Conservation (phyloP, 2,113 vertebrate genomes). For the Beaufortia kweichowensis region DNA sequence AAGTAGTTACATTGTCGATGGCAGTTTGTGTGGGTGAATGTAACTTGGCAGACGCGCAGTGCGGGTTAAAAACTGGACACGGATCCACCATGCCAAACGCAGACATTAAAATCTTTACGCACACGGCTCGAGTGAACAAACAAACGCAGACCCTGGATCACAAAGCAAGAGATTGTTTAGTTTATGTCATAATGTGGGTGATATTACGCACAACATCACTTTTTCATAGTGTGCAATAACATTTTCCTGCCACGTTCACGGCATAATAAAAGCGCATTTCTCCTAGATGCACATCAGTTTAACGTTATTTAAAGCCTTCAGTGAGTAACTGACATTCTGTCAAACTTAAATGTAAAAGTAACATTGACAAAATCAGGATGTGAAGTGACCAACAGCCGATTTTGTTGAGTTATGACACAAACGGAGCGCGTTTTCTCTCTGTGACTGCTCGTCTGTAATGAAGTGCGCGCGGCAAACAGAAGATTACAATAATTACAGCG, state of each 20-base stretch:
- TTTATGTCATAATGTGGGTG: background rate
- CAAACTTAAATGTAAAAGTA: background rate
- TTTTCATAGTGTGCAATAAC: background rate
- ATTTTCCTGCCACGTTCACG: constrained; percentile 18
- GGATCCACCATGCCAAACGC: constrained; percentile 38
- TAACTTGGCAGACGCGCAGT: constrained; percentile 33
- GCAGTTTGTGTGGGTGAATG: background rate
- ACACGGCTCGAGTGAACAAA: background rate
- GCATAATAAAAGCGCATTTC: background rate
- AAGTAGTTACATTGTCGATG: background rate
- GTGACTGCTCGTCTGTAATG: constrained; percentile 58
- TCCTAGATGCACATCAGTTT: background rate
- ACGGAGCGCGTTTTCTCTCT: constrained; percentile 9
- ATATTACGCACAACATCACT: constrained; percentile 1
- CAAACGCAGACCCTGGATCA: background rate
- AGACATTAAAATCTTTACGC: background rate
- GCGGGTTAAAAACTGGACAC: constrained; percentile 18
- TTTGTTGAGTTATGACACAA: background rate
- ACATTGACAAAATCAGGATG: background rate
- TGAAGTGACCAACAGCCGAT: background rate
- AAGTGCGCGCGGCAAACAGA: constrained; percentile 69
- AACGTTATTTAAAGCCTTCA: background rate
- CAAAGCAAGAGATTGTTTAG: background rate
- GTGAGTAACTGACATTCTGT: background rate
- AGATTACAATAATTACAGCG: constrained; percentile 73